Evolutionary conservation across 2,888 invertebrate species (phyloP).

Genomic region (Euphydryas editha): DNA sequence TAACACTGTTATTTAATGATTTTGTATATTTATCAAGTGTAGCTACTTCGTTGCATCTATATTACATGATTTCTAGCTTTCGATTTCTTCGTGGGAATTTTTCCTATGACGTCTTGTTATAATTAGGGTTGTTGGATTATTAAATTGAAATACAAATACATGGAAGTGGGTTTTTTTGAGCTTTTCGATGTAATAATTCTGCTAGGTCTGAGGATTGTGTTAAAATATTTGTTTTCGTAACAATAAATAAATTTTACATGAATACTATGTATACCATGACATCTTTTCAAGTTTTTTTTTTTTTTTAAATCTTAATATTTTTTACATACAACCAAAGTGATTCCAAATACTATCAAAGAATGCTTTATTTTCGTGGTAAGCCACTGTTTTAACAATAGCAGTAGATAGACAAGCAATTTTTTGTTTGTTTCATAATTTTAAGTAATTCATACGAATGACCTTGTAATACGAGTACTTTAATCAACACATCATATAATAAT

Average conservation of each 20-base stretch:
- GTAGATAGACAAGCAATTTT: background rate
- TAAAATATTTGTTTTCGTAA: background rate
- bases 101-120: background rate
- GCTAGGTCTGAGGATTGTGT: background rate
- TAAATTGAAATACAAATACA: background rate
- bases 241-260: background rate
- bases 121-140: background rate
- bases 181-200: background rate
- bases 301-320: background rate
- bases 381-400: background rate
- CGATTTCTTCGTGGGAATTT: background rate
- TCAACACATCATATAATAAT: background rate
- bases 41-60: background rate
- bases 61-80: background rate
- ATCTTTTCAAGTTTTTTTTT: background rate
- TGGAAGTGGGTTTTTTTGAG: background rate
- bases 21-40: background rate
- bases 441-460: background rate
- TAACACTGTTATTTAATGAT: background rate
- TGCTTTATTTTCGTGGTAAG: background rate
- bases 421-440: background rate
- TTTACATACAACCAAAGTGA: constrained; percentile 7
- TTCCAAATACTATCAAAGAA: constrained; percentile 5
- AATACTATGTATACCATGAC: background rate
- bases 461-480: background rate